Evolutionary conservation across 2,888 invertebrate genomes (phyloP), one percentile per base, ranked within the genome.

Genomic region (Rhopalosiphum nymphaeae): DNA sequence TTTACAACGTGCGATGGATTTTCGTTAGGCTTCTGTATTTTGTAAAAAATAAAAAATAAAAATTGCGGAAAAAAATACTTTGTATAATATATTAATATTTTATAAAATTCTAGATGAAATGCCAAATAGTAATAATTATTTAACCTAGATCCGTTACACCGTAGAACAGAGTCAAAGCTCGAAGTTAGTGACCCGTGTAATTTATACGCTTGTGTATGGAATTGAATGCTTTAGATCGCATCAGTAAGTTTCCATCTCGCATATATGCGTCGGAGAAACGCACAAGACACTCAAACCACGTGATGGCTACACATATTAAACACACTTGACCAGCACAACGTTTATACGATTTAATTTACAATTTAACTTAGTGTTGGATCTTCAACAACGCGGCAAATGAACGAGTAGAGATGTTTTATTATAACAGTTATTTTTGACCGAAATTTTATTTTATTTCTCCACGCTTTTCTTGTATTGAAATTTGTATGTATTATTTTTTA

Each of bases 121-220:
- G 44, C 21, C 67, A 11, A 21, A 90, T 29, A 16, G n/a, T 36
- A 67, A 67, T 91, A 53, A 84, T 46, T 44, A 57, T 86, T 44
- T 61, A 10, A 44, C n/a, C 57, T 10, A 46, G 46, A 29, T 42
- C 57, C 46, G 42, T 13, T 26, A 89, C 29, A 13, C 42, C 16
- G 7, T 42, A 25, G 53, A 56, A n/a, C 13, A 53, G 91, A 67
- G 49, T 49, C 2, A 46, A 9, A 42, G 57, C 42, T 87, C 67
- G 49, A 67, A 88, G 36, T 25, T 87, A 87, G 87, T 42, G 87
- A 57, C 49, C 87, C 92, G 87, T 42, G 67, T 92, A 88, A 92
- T 92, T 67, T 92, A 61, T 87, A 67, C 46, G 36, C 21, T 4
- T n/a, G 42, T 46, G 56, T 25, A n/a, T 56, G 46, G 42, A 49